phyloP scores from a whole-genome alignment of 2,797 vertebrate species.

The Periparus ater region DNA sequence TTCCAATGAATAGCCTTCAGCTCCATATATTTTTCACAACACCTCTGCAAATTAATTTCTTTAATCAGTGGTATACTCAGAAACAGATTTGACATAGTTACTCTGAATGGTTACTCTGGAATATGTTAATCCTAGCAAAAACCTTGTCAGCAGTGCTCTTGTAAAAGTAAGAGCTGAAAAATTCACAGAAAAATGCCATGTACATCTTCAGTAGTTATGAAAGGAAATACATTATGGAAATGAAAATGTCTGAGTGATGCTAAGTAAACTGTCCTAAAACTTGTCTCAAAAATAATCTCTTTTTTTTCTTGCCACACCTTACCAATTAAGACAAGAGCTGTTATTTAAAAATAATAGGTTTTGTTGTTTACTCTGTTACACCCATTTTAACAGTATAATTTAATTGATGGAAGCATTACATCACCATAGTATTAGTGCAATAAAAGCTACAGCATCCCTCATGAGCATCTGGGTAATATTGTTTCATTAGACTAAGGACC shows the following conservation, averaged over 20 bases:
- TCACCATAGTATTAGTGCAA: conserved; percentile 1
- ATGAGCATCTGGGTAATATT: not conserved
- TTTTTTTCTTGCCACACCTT: not conserved
- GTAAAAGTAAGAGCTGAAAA: not conserved
- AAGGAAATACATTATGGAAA: not conserved
- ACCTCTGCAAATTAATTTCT: not conserved
- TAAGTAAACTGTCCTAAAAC: not conserved
- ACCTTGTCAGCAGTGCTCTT: not conserved
- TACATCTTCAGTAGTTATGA: not conserved
- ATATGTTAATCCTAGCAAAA: not conserved
- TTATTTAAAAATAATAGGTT: conserved; percentile 39
- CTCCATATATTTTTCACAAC: not conserved
- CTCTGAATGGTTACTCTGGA: not conserved
- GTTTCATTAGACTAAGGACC: not conserved
- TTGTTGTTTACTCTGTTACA: conserved; percentile 37
- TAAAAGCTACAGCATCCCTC: not conserved
- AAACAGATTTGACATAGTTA: not conserved
- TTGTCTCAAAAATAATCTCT: not conserved
- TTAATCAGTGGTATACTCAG: not conserved
- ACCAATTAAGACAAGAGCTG: not conserved
- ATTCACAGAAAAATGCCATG: not conserved
- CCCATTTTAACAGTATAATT: conserved; percentile 22
- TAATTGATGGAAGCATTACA: conserved; percentile 18
- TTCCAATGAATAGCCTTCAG: not conserved
- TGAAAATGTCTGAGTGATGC: not conserved